Percentiles rank a stretch among this genome's conserved stretches.
Conservation (phyloP, 2,888 invertebrate species). For the Aleiodes leptofemur region DNA sequence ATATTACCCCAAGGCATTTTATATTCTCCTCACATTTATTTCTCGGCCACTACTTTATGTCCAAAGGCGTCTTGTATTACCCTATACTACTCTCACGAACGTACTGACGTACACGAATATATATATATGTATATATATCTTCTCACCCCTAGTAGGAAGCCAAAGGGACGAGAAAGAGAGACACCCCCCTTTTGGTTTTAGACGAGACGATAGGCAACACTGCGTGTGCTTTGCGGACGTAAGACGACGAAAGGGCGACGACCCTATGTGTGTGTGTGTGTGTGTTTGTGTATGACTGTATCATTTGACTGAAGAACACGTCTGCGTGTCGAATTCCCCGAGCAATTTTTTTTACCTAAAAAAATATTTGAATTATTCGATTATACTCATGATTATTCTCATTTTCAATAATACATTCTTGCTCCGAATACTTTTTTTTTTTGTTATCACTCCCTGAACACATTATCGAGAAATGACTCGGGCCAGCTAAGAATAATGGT, state of each 20-base stretch:
- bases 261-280: slow-evolving; percentile 1
- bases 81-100: no score
- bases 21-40: slow-evolving; percentile 6
- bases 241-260: slow-evolving; percentile 40
- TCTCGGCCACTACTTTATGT: not conserved
- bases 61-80: no score
- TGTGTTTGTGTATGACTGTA: not conserved
- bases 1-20: slow-evolving; percentile 6
- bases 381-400: not conserved
- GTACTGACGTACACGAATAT: not conserved
- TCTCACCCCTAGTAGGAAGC: not conserved
- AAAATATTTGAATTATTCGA: not conserved
- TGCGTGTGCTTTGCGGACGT: slow-evolving; percentile 31
- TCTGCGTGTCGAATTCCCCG: not conserved
- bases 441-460: not conserved
- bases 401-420: no score
- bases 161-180: slow-evolving; percentile 6
- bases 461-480: slow-evolving; percentile 1
- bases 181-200: slow-evolving; percentile 15
- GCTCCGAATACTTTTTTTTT: not conserved
- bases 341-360: slow-evolving; percentile 3
- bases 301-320: slow-evolving; percentile 14
- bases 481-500: slow-evolving; percentile 5
- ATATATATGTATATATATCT: not conserved
- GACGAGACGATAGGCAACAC: slow-evolving; percentile 29